Base-by-base conservation (phyloP, 1,140 invertebrate species). In the Bilobella aurantiaca region DNA sequence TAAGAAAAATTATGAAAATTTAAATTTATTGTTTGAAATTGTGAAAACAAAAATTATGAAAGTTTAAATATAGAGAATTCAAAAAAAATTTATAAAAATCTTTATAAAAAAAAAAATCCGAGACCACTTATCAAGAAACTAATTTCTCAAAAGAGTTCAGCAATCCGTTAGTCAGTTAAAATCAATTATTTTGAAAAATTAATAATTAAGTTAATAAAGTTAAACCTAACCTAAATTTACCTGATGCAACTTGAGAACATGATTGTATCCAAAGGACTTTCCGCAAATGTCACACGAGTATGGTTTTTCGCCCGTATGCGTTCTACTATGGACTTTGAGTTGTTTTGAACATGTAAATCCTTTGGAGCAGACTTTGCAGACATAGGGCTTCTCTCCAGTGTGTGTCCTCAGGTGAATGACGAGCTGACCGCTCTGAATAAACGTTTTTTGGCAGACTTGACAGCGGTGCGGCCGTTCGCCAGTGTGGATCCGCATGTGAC, bases 321-420 rank as follows among this genome's bases (percentile, higher is more conserved):
- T 93, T 14, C 87, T 79, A 83, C 84, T 81, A 82, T 93, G 83
- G 2, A 93, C 90, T 76, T 93, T 94, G 16, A 93, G 80, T 75
- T 93, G 90, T 75, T 93, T 93, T 31, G 89, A 91, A 75, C 89
- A 92, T 14, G 89, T 91, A 76, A 93, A 93, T 2, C 90, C 90
- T 53, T 76, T 76, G 30, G 69, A 74, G 66, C 75, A 76, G 23
- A 76, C 72, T 67, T 89, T 87, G 75, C 93, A 96, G 16, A 91
- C 87, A 74, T 92, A 94, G 0, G 90, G 91, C 76, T 93, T 93
- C 78, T 93, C 90, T 0, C 91, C 90, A 0, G 93, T 97, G 77
- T 98, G 81, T 16, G 86, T 88, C 14, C 88, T 79, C 53, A 83
- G 80, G 73, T 92, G 90, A 30, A 81, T 84, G 37, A 83, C 80